Evolutionary conservation across 2,113 vertebrate species (phyloP).

Genomic region (Emydura subglobosa): DNA sequence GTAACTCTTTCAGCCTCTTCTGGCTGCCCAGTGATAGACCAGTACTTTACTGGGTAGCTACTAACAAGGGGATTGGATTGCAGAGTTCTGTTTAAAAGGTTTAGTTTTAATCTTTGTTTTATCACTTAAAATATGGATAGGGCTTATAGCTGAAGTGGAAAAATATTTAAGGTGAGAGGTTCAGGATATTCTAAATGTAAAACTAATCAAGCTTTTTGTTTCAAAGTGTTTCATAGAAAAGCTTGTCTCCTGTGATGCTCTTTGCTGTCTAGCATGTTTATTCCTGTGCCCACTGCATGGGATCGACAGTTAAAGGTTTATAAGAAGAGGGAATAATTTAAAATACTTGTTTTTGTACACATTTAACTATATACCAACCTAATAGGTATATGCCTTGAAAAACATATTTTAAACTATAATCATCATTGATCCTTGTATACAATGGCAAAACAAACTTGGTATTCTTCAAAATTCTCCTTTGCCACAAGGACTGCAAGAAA

Average conservation of each 20-base stretch:
- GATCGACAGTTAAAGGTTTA: neutral
- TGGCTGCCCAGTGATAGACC: neutral
- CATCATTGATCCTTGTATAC: too few relatives aligned
- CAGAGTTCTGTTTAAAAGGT: neutral
- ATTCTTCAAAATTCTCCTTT: too few relatives aligned
- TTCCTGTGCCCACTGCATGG: neutral
- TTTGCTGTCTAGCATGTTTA: too few relatives aligned
- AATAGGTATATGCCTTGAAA: neutral
- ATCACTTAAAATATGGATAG: neutral
- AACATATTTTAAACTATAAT: neutral
- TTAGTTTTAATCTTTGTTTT: neutral
- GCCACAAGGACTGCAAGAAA: too few relatives aligned
- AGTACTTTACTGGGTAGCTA: too few relatives aligned
- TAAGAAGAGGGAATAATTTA: neutral
- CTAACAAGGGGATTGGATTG: neutral
- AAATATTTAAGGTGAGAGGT: neutral
- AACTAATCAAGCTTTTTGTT: neutral
- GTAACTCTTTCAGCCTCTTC: neutral
- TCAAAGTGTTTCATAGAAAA: neutral
- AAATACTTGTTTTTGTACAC: neutral
- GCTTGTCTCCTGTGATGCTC: neutral
- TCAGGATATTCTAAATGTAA: neutral
- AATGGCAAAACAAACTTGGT: too few relatives aligned
- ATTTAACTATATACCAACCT: neutral
- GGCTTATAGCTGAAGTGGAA: neutral